Conservation (phyloP, 1,140 invertebrate species). For the Caligus rogercresseyi region DNA sequence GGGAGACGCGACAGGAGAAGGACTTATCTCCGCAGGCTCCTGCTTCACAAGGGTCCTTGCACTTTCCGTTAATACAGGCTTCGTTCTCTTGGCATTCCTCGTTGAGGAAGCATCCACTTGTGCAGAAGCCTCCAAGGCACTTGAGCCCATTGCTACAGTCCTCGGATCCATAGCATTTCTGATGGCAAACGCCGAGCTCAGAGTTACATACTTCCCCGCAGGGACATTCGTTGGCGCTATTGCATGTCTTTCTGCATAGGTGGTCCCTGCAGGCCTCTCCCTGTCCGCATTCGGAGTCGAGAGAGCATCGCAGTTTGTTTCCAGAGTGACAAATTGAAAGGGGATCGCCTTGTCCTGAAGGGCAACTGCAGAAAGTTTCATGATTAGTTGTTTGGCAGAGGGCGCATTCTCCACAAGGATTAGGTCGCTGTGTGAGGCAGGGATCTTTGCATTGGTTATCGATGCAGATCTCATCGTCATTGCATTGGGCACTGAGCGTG, state of each 20-base stretch:
- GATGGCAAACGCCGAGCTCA: conserved; percentile 38
- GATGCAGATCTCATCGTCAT: conserved; percentile 50
- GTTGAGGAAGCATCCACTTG: conserved; percentile 53
- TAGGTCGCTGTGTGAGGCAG: conserved; percentile 38
- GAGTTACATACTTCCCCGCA: conserved; percentile 49
- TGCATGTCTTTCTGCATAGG: conserved; percentile 36
- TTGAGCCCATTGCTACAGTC: conserved; percentile 36
- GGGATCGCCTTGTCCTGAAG: conserved; percentile 56
- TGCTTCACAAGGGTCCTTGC: conserved; percentile 50
- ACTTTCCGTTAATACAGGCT: conserved; percentile 51
- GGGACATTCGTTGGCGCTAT: conserved; percentile 44
- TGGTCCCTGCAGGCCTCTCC: conserved; percentile 27
- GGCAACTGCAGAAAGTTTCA: conserved; percentile 61
- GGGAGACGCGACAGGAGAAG: conserved; percentile 25
- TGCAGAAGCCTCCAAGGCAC: conserved; percentile 43
- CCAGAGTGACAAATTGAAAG: conserved; percentile 47
- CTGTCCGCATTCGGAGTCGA: conserved; percentile 23
- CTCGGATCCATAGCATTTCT: conserved; percentile 35
- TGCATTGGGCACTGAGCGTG: conserved; percentile 57
- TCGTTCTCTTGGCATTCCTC: conserved; percentile 57
- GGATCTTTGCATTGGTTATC: conserved; percentile 67
- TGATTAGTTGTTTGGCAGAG: conserved; percentile 61
- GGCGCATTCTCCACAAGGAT: conserved; percentile 59
- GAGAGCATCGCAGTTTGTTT: conserved; percentile 12
- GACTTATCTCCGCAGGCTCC: conserved; percentile 29